Evolutionary conservation across 2,888 invertebrate genomes (phyloP).

Genomic region (Pyralis farinalis): DNA sequence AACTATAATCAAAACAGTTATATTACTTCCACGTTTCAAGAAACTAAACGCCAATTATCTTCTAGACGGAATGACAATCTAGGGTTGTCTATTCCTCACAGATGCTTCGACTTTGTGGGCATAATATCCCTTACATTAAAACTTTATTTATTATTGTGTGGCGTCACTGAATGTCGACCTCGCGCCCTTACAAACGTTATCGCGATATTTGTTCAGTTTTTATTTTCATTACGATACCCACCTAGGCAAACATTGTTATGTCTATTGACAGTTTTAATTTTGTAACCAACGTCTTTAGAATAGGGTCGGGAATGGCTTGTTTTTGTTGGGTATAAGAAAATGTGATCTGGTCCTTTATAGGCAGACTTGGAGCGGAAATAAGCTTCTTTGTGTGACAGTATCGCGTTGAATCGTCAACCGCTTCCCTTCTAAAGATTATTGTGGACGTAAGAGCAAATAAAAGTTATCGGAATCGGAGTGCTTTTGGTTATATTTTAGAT

Average conservation of each 20-base stretch:
- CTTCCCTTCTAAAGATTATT: conserved; percentile 75
- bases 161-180: conserved; percentile 65
- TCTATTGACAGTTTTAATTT: conserved; percentile 1
- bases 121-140: conserved; percentile 24
- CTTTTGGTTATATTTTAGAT: conserved; percentile 18
- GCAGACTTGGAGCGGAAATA: conserved; percentile 67
- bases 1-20: too few relatives aligned
- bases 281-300: neutral
- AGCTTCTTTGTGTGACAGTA: conserved; percentile 76
- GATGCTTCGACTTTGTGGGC: conserved; percentile 33
- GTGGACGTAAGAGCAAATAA: conserved; percentile 70
- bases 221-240: conserved; percentile 71
- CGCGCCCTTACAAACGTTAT: conserved; percentile 77
- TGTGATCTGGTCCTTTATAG: conserved; percentile 52
- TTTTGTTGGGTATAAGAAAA: conserved; percentile 32
- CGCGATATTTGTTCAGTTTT: conserved; percentile 75
- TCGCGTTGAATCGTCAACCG: conserved; percentile 72
- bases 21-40: too few relatives aligned
- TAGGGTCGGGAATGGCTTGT: conserved; percentile 29
- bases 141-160: conserved; percentile 37
- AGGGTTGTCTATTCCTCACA: conserved; percentile 32
- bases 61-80: too few relatives aligned
- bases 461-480: conserved; percentile 48
- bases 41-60: too few relatives aligned
- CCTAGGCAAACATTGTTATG: conserved; percentile 44